These are phyloP conservation scores for Drosophila kambysellisi DNA, from an alignment of 2,888 invertebrate genomes.

Conservation along the genomic window DNA sequence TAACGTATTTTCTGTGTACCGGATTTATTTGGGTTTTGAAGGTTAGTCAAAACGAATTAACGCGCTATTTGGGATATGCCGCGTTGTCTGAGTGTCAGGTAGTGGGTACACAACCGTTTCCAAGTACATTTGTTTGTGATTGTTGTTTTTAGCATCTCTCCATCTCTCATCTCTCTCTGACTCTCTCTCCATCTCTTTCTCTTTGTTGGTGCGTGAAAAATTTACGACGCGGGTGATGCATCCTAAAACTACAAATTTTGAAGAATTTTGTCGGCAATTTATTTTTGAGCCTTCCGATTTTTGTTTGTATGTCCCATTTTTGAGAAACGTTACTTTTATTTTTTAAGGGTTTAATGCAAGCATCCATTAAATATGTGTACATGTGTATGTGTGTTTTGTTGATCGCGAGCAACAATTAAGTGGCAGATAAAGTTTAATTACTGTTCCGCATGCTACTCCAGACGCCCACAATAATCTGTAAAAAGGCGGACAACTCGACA, in stretches of 20 bases:
- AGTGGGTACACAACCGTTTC: constrained; percentile 28
- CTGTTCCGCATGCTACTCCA: neutral
- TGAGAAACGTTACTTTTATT: constrained; percentile 33
- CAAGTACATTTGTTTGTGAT: constrained; percentile 62
- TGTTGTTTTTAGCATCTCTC: constrained; percentile 61
- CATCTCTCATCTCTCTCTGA: neutral
- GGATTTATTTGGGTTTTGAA: constrained; percentile 56
- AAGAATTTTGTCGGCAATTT: constrained; percentile 71
- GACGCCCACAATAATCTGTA: neutral
- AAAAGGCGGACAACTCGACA: neutral
- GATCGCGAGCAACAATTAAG: neutral
- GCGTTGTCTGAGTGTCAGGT: constrained; percentile 64
- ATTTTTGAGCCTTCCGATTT: constrained; percentile 58
- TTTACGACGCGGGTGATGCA: constrained; percentile 53
- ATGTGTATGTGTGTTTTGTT: constrained; percentile 1
- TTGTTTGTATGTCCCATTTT: constrained; percentile 43
- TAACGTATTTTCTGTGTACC: constrained; percentile 66
- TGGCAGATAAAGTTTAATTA: neutral
- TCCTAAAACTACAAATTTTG: constrained; percentile 46
- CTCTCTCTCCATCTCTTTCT: neutral
- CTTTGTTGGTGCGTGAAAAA: constrained; percentile 67
- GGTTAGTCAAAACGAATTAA: constrained; percentile 81
- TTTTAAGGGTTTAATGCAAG: constrained; percentile 51
- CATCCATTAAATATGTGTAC: constrained; percentile 6
- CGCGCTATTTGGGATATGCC: constrained; percentile 67